phyloP scores from a whole-genome alignment of 1,140 invertebrate species.

The Leptinotarsa texana region DNA sequence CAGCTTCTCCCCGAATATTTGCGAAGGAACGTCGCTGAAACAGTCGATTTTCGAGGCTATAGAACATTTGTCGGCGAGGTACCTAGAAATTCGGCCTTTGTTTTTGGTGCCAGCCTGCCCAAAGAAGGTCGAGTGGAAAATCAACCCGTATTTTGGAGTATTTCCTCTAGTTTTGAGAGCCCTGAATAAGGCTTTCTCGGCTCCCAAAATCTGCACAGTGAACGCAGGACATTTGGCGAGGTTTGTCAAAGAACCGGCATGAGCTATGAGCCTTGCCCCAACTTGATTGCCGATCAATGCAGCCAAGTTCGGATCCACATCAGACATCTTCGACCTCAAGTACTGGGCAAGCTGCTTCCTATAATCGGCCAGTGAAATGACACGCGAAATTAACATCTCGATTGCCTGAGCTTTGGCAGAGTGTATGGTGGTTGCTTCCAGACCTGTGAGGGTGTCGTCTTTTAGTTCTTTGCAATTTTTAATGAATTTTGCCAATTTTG shows the following conservation, averaged over 20 bases:
- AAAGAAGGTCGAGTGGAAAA: slow-evolving; percentile 98
- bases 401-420: slow-evolving; percentile 91
- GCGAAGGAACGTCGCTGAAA: slow-evolving; percentile 85
- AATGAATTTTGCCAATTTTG: slow-evolving; percentile 80
- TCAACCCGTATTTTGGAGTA: slow-evolving; percentile 97
- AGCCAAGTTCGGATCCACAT: slow-evolving; percentile 95
- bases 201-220: slow-evolving; percentile 97
- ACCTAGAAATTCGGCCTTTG: slow-evolving; percentile 95
- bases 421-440: slow-evolving; percentile 92
- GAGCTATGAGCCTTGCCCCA: slow-evolving; percentile 95
- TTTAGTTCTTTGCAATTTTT: slow-evolving; percentile 88
- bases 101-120: slow-evolving; percentile 90
- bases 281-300: slow-evolving; percentile 96
- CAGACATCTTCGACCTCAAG: slow-evolving; percentile 87
- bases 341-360: slow-evolving; percentile 86
- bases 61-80: slow-evolving; percentile 97
- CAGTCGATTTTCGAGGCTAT: slow-evolving; percentile 98
- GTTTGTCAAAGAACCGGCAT: slow-evolving; percentile 96
- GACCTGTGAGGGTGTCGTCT: slow-evolving; percentile 75
- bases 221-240: slow-evolving; percentile 98
- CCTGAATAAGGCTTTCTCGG: slow-evolving; percentile 97
- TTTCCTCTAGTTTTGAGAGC: slow-evolving; percentile 91
- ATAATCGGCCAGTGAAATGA: slow-evolving; percentile 89
- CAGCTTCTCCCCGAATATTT: slow-evolving; percentile 90
- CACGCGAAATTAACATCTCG: slow-evolving; percentile 86